Evolutionary conservation across 2,888 invertebrate genomes (phyloP), one percentile per base, ranked within the genome.

Genomic region (Erebia aethiops): DNA sequence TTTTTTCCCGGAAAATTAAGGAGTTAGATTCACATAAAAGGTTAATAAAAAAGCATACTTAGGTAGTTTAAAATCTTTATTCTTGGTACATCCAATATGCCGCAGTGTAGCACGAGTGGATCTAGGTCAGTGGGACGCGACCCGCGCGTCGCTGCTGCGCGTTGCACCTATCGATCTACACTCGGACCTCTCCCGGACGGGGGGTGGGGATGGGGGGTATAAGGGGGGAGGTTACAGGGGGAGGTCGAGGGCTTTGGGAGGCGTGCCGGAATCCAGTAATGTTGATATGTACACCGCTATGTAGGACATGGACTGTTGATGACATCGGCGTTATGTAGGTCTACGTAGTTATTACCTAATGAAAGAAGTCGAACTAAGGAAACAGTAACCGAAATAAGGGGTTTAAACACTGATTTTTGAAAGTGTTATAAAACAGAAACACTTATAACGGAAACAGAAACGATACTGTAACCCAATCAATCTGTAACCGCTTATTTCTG

Each of bases 51-150:
- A 35, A 35, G 7, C 35, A 43, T 43, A 43, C 43, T 3, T 43
- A 43, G 9, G 43, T 43, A 46, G 4, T 46, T 13, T 46, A 46
- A 46, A 13, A 46, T 46, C 46, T 46, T 35, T 46, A 11, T 11
- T 43, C 43, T 43, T 3, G 11, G 18, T n/a, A 16, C n/a, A 61
- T 10, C 11, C 43, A 9, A 41, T 61, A 26, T 58, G 58, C 57
- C 57, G 67, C 58, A 57, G 43, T 58, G 26, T 16, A 9, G 2
- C 54, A 56, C 49, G 49, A 21, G 46, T 16, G 46, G 2, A 67
- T 49, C 58, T 77, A 70, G 77, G 80, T 73, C 73, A 80, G 72
- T 78, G 60, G 79, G 65, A 57, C 72, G 69, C 66, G 75, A 71
- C 64, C 74, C 75, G 74, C 76, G 74, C 74, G 75, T 14, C 58